Evolutionary conservation across 2,113 vertebrate genomes (phyloP).

Genomic region (Romanogobio albipinnatus): DNA sequence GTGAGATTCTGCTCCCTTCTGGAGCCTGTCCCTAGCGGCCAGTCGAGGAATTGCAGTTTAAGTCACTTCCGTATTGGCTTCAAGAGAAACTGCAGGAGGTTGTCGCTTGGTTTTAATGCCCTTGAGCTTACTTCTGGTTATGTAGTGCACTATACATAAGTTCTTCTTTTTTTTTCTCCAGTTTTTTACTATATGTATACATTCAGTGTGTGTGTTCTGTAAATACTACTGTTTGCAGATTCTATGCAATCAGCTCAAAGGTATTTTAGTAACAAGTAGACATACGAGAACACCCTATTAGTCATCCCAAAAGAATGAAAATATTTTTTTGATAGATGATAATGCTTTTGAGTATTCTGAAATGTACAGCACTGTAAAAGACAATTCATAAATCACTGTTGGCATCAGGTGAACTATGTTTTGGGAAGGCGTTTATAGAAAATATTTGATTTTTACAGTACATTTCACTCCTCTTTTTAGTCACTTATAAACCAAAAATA

Average conservation of each 20-base stretch:
- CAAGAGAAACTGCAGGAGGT: no score
- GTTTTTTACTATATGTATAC: neutral
- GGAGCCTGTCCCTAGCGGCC: no score
- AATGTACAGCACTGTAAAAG: neutral
- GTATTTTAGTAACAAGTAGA: neutral
- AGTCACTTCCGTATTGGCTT: no score
- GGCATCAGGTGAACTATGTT: neutral
- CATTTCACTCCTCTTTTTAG: neutral
- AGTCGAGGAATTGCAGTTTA: no score
- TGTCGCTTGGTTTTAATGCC: neutral
- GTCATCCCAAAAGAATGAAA: no score
- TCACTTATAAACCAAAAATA: neutral
- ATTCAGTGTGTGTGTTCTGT: neutral
- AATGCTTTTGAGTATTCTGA: neutral
- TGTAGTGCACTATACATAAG: neutral
- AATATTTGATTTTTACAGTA: neutral
- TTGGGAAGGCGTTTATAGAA: neutral
- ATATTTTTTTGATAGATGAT: no score
- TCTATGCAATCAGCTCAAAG: neutral
- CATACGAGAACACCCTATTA: neutral
- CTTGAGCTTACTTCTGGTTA: neutral
- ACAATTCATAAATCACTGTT: neutral
- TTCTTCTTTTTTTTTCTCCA: neutral
- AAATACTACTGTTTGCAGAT: neutral
- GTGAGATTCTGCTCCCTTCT: no score